These are phyloP conservation scores for Papilio elwesi DNA, from an alignment of 2,888 invertebrate genomes.

Conservation along the genomic window DNA sequence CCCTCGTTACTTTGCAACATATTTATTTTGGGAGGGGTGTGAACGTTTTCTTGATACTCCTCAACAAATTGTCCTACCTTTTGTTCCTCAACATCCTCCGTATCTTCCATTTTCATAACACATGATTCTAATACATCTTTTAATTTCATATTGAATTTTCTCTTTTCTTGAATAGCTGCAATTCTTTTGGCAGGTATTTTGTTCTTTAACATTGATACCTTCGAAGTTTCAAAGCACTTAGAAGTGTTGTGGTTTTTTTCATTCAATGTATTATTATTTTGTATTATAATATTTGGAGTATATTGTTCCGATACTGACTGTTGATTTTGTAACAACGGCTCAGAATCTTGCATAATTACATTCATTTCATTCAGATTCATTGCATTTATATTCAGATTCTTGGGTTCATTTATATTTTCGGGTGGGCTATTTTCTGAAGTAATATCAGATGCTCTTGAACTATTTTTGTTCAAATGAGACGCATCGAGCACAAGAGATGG, in stretches of 20 bases:
- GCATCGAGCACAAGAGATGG: slow-evolving; percentile 58
- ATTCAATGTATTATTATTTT: slow-evolving; percentile 17
- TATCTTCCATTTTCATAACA: slow-evolving; percentile 43
- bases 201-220: slow-evolving; percentile 47
- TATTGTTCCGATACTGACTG: background rate
- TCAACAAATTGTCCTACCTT: slow-evolving; percentile 24
- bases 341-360: background rate
- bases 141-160: slow-evolving; percentile 75
- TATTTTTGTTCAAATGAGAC: slow-evolving; percentile 48
- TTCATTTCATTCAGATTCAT: background rate
- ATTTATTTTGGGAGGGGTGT: slow-evolving; percentile 46
- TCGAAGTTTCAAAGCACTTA: slow-evolving; percentile 30
- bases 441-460: slow-evolving; percentile 8
- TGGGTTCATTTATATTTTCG: background rate
- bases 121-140: slow-evolving; percentile 70
- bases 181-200: slow-evolving; percentile 66
- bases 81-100: slow-evolving; percentile 39
- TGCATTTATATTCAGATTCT: background rate
- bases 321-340: slow-evolving; percentile 14
- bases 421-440: slow-evolving; percentile 40
- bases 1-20: slow-evolving; percentile 52
- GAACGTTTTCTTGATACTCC: slow-evolving; percentile 29
- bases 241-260: slow-evolving; percentile 7
- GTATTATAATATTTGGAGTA: background rate
- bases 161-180: slow-evolving; percentile 71